phyloP scores from a whole-genome alignment of 2,113 vertebrate species.

The Sylvietta virens region DNA sequence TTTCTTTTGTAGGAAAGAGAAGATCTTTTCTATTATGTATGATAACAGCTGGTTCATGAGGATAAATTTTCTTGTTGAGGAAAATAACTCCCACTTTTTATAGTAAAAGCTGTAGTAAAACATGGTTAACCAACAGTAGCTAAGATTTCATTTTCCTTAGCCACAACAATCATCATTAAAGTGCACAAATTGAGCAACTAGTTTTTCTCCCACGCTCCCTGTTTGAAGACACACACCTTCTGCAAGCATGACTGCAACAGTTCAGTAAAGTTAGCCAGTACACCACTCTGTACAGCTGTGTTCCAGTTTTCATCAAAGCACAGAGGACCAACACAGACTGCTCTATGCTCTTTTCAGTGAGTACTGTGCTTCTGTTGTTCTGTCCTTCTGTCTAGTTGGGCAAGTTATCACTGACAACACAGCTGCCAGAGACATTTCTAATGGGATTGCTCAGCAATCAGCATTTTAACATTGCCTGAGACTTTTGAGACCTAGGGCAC shows the following conservation, averaged over 20 bases:
- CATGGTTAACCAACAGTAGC: background rate
- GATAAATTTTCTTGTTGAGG: background rate
- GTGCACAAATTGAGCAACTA: background rate
- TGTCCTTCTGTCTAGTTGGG: background rate
- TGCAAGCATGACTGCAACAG: background rate
- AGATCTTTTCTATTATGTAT: background rate
- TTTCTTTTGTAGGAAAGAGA: background rate
- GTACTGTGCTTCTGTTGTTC: background rate
- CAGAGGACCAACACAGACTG: background rate
- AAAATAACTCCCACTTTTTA: background rate
- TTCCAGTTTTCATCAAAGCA: background rate
- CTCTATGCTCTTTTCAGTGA: background rate
- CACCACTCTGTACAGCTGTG: accelerated
- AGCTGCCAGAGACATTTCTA: background rate
- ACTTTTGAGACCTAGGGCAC: background rate
- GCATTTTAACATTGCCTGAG: background rate
- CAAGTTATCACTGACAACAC: background rate
- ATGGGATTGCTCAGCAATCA: background rate
- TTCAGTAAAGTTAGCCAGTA: background rate
- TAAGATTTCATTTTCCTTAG: background rate
- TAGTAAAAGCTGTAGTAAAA: background rate
- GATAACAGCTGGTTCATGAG: background rate
- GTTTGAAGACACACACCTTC: background rate
- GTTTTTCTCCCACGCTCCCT: background rate
- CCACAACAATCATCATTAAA: background rate